phyloP scores from a whole-genome alignment of 2,888 invertebrate genomes.

The Caenorhabditis sinica region DNA sequence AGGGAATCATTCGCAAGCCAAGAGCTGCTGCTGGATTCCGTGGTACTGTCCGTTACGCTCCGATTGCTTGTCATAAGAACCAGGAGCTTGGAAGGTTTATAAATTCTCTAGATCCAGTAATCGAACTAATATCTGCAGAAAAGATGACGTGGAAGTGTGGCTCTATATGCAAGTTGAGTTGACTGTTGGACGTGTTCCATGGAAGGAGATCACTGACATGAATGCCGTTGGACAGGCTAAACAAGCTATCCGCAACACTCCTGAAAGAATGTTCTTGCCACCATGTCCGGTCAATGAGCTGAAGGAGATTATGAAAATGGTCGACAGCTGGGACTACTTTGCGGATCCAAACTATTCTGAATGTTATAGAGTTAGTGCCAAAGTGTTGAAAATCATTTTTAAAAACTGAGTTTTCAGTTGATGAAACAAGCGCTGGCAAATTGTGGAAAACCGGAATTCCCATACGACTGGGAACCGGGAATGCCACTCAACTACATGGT shows the following conservation, averaged over 20 bases:
- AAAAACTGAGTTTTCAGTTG: conserved; percentile 34
- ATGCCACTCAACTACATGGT: conserved; percentile 67
- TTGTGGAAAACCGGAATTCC: conserved; percentile 72
- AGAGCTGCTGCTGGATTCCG: conserved; percentile 80
- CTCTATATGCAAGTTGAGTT: conserved; percentile 78
- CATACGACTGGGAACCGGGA: conserved; percentile 74
- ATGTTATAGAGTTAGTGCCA: conserved; percentile 51
- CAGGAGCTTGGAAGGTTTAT: neutral
- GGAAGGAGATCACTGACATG: conserved; percentile 77
- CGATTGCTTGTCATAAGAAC: conserved; percentile 70
- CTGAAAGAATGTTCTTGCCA: conserved; percentile 72
- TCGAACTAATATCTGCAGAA: conserved; percentile 53
- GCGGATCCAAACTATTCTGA: conserved; percentile 72
- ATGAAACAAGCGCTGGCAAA: conserved; percentile 69
- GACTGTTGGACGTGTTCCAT: conserved; percentile 75
- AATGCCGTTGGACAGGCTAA: conserved; percentile 75
- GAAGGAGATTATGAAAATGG: conserved; percentile 67
- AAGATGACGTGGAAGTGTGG: conserved; percentile 78
- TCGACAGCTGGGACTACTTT: conserved; percentile 75
- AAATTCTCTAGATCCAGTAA: neutral
- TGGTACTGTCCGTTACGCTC: conserved; percentile 82
- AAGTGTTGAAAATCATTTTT: neutral
- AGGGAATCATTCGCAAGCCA: conserved; percentile 60
- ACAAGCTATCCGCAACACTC: conserved; percentile 66
- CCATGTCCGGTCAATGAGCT: conserved; percentile 65